Evolutionary conservation across 2,888 invertebrate species (phyloP).

Genomic region (Acleris holmiana): DNA sequence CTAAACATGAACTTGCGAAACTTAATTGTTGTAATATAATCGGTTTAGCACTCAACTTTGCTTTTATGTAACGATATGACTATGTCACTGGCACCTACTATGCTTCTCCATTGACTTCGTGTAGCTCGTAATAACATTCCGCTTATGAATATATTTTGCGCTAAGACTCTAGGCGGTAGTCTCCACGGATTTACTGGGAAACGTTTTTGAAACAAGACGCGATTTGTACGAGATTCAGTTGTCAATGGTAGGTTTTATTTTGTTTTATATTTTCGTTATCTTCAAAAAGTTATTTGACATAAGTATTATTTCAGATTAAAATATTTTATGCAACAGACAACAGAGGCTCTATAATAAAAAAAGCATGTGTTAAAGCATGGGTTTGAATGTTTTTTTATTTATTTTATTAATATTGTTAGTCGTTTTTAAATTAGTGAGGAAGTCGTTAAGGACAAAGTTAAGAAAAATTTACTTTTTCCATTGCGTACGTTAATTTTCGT

Average conservation of each 20-base stretch:
- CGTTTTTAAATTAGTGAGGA: too few relatives aligned
- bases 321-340: too few relatives aligned
- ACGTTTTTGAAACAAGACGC: background rate
- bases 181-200: background rate
- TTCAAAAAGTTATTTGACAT: too few relatives aligned
- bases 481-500: too few relatives aligned
- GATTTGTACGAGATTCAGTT: background rate
- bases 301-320: too few relatives aligned
- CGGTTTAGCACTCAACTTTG: conserved; percentile 67
- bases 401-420: too few relatives aligned
- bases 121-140: conserved; percentile 21
- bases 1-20: conserved; percentile 72
- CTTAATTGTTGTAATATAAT: conserved; percentile 75
- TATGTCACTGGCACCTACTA: conserved; percentile 37
- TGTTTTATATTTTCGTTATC: too few relatives aligned
- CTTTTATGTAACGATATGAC: conserved; percentile 58
- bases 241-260: background rate
- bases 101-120: conserved; percentile 24
- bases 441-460: too few relatives aligned
- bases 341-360: too few relatives aligned
- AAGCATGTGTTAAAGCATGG: too few relatives aligned
- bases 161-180: conserved; percentile 1
- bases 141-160: conserved; percentile 18
- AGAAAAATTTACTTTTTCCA: too few relatives aligned
- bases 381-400: too few relatives aligned